Evolutionary conservation across 2,113 vertebrate genomes (phyloP), one percentile per base, ranked within the genome.

Genomic region (Epinephelus fuscoguttatus): DNA sequence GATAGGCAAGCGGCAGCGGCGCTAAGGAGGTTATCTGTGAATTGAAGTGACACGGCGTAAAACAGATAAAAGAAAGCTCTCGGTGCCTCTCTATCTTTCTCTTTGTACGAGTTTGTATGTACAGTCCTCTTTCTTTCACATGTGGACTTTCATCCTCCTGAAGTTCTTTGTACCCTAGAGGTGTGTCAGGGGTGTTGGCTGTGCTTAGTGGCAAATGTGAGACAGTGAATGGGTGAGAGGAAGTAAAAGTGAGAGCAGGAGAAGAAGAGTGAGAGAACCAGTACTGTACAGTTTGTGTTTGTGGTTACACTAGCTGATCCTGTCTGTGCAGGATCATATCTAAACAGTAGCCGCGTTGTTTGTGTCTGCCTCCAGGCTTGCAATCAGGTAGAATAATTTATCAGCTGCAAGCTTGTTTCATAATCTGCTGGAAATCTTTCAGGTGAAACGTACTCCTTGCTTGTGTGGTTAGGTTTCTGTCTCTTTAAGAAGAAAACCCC

Each of bases 21-120:
- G 82, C 61, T 62, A 66, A 75, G 82, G 69, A 87, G 88, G 82
- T 85, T 77, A 81, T 90, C 87, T 85, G 71, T 80, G 82, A 86
- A 84, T 69, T 71, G 68, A 76, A 81, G 84, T 83, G 87, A 88
- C 80, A 75, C 56, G 30, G 67, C 10, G 21, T 61, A 76, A 83
- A 85, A 49, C 45, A 27, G 70, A 82, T 80, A 79, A 81, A 84
- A 80, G 78, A 59, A 81, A 76, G 71, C 45, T 55, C 59, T 52
- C 30, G 75, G 37, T 49, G 37, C 14, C 47, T 67, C 71, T 45
- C 19, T 63, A 42, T 77, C 60, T 45, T 18, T 75, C 50, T 63
- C 40, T 49, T 57, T 40, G 8, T 53, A 17, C 0, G 0, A 74
- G 50, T 78, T 73, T 71, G 27, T 80, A 50, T 71, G 69, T 78